Conservation (phyloP, 2,888 invertebrate genomes). For the Oegoconia quadripuncta region DNA sequence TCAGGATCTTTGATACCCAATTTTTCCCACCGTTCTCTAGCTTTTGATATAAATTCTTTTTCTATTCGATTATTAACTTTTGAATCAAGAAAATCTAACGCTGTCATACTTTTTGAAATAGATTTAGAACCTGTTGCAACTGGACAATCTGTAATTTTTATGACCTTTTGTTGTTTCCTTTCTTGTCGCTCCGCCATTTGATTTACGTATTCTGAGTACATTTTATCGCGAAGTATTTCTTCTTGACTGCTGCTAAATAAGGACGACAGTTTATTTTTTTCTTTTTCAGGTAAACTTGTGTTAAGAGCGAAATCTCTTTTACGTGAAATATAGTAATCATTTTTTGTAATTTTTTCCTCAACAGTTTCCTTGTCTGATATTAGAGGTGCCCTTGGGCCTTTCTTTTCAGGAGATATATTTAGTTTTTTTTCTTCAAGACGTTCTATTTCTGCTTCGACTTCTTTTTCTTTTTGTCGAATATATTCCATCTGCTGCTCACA, state of each 20-base stretch:
- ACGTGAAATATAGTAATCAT: slow-evolving; percentile 61
- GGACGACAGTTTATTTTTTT: slow-evolving; percentile 44
- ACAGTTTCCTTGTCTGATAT: slow-evolving; percentile 52
- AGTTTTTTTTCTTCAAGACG: slow-evolving; percentile 79
- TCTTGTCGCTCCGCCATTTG: slow-evolving; percentile 89
- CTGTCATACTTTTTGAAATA: slow-evolving; percentile 59
- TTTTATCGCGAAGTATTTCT: slow-evolving; percentile 86
- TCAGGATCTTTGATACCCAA: slow-evolving; percentile 83
- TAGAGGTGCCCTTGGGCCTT: slow-evolving; percentile 59
- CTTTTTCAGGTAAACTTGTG: slow-evolving; percentile 29
- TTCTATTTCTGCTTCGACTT: slow-evolving; percentile 82
- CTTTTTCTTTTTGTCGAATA: slow-evolving; percentile 82
- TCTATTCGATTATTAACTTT: slow-evolving; percentile 80
- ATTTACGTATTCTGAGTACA: slow-evolving; percentile 91
- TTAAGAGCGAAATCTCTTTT: slow-evolving; percentile 63
- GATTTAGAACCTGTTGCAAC: slow-evolving; percentile 31
- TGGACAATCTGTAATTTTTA: slow-evolving; percentile 84
- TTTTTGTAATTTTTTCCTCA: slow-evolving; percentile 36
- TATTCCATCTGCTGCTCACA: slow-evolving; percentile 82
- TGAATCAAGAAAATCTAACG: slow-evolving; percentile 50
- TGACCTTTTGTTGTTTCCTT: slow-evolving; percentile 87
- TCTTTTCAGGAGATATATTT: slow-evolving; percentile 27
- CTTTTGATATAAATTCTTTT: slow-evolving; percentile 87
- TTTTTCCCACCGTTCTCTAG: slow-evolving; percentile 85
- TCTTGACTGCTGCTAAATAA: slow-evolving; percentile 82